Evolutionary conservation across 2,113 vertebrate genomes (phyloP).

Genomic region (Hypanus sabinus): DNA sequence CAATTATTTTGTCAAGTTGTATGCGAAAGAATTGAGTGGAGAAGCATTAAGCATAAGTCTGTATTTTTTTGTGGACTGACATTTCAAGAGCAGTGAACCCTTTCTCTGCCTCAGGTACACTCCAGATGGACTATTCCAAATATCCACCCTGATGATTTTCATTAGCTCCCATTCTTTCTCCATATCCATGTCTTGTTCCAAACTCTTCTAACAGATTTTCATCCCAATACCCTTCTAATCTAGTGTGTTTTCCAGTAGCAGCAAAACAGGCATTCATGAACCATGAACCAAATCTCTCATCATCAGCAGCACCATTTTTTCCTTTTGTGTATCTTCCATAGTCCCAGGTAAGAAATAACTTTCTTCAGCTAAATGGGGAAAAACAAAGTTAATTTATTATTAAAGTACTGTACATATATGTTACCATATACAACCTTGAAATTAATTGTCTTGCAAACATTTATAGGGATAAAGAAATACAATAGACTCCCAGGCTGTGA

Average conservation of each 20-base stretch:
- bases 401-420: no score
- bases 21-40: neutral
- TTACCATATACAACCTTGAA: no score
- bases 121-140: neutral
- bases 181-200: neutral
- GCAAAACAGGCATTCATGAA: neutral
- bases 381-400: neutral
- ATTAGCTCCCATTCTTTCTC: neutral
- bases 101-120: neutral
- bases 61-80: neutral
- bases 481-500: no score
- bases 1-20: neutral
- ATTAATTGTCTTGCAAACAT: no score
- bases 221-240: neutral
- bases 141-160: neutral
- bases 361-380: neutral
- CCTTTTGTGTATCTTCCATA: neutral
- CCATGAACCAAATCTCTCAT: neutral
- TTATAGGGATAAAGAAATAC: no score
- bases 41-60: neutral
- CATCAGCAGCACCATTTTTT: neutral
- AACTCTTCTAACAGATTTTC: neutral
- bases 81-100: neutral
- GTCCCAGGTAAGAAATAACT: neutral
- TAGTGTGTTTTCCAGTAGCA: neutral